Base-by-base conservation (phyloP, 2,797 vertebrate species). In the Pseudochaenichthys georgianus region DNA sequence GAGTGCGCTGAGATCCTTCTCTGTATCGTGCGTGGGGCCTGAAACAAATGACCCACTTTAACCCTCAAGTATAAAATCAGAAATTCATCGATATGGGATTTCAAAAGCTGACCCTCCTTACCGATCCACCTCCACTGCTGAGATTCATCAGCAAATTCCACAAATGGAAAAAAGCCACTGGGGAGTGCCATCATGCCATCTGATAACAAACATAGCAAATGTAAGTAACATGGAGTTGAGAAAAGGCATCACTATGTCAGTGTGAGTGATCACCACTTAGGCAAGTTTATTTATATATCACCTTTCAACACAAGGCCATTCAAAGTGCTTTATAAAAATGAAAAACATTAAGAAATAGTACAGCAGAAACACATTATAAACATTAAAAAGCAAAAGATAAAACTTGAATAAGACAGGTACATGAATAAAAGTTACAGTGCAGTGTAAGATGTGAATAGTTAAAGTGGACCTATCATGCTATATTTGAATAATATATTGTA, bases 111-210 rank as follows among this genome's bases (percentile, higher is more conserved):
- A 67, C 45, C 6, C 0, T 1, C 55, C 95, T 94, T 90, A 99
- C 98, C 96, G 2, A 97, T 95, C 94, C 98, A 96, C 71, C 96
- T 96, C 98, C 98, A 99, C 84, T 98, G 98, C 88, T 99, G 97
- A 13, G 92, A 94, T 67, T 96, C 96, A 74, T 99, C 98, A 69
- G 90, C 93, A 92, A 98, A 99, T 81, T 98, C 98, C 79, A 97
- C 97, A 88, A 97, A 98, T 7, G 97, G 97, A 65, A 95, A 95
- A 82, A 98, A 97, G 70, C 96, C 97, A 80, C 96, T 96, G 55
- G 97, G 96, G 50, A 95, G 86, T 23, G 95, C 95, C 96, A 95
- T 94, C 84, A 93, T 92, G 60, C 95, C 95, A 81, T 90, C 88
- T 96, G 91, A 61, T 41, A 34, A 63, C 9, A 69, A 38, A 75